Evolutionary conservation across 2,113 vertebrate species (phyloP).

Genomic region (Noctilio leporinus): DNA sequence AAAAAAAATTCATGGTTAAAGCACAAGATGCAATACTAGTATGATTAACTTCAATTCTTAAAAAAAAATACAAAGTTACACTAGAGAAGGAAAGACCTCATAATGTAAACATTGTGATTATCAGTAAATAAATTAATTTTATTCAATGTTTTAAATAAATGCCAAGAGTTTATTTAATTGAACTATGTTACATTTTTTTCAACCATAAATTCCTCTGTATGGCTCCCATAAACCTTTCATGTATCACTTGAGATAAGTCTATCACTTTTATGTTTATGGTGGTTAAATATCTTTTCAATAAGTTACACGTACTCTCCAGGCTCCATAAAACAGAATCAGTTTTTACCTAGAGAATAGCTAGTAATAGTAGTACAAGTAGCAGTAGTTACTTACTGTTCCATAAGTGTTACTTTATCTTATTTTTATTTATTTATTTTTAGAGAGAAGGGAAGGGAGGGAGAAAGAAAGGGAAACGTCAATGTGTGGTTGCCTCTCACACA

Average conservation of each 20-base stretch:
- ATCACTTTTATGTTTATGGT: neutral
- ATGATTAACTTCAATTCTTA: constrained; percentile 23
- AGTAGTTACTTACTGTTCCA: neutral
- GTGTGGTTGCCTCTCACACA: too few relatives aligned
- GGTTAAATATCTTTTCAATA: neutral
- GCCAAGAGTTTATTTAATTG: constrained; percentile 31
- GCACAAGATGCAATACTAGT: neutral
- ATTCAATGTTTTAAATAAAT: constrained; percentile 3
- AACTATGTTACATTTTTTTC: neutral
- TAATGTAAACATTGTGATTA: neutral
- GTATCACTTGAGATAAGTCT: neutral
- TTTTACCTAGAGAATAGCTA: neutral
- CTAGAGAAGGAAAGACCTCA: neutral
- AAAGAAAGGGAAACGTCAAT: too few relatives aligned
- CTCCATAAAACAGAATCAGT: neutral
- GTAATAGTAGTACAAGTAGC: neutral
- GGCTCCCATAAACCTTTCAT: neutral
- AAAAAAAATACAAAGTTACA: neutral
- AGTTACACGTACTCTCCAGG: neutral
- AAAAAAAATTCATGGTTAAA: constrained; percentile 50
- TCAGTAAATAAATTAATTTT: neutral
- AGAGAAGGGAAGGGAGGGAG: too few relatives aligned
- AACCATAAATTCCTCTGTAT: neutral
- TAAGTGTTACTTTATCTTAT: neutral
- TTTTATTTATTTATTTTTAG: too few relatives aligned